Evolutionary conservation across 1,140 invertebrate species (phyloP).

Genomic region (Dendrolimus kikuchii): DNA sequence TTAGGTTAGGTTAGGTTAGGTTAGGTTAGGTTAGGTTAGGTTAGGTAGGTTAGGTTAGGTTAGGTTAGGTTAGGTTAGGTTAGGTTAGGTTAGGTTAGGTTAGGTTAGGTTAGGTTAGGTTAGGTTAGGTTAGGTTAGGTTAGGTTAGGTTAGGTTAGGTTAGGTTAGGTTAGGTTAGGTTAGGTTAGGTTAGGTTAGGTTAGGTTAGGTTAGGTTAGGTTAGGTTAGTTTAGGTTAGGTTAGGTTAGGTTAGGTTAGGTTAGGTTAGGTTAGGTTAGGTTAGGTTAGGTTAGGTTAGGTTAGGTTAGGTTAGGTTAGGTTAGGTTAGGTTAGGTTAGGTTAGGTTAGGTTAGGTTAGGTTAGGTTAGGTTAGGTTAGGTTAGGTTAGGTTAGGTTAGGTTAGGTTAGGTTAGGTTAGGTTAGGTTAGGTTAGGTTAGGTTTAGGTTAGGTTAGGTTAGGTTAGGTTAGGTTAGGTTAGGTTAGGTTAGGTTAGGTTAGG

Average conservation of each 20-base stretch:
- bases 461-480: neutral
- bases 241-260: slow-evolving; percentile 4
- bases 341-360: slow-evolving; percentile 2
- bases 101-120: slow-evolving; percentile 7
- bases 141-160: slow-evolving; percentile 9
- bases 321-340: slow-evolving; percentile 1
- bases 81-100: slow-evolving; percentile 4
- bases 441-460: too few relatives aligned
- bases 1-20: slow-evolving; percentile 23
- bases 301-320: slow-evolving; percentile 1
- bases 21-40: slow-evolving; percentile 5
- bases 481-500: neutral
- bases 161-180: slow-evolving; percentile 2
- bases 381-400: slow-evolving; percentile 4
- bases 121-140: slow-evolving; percentile 10
- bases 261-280: slow-evolving; percentile 2
- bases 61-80: slow-evolving; percentile 2
- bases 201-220: slow-evolving; percentile 3
- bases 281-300: slow-evolving; percentile 2
- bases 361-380: slow-evolving; percentile 8
- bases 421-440: neutral
- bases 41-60: slow-evolving; percentile 2
- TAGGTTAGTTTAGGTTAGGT: slow-evolving; percentile 1
- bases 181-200: neutral
- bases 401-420: slow-evolving; percentile 3